These are phyloP conservation scores for Drosophila pseudoananassae DNA, from an alignment of 1,140 invertebrate genomes.

Conservation along the genomic window DNA sequence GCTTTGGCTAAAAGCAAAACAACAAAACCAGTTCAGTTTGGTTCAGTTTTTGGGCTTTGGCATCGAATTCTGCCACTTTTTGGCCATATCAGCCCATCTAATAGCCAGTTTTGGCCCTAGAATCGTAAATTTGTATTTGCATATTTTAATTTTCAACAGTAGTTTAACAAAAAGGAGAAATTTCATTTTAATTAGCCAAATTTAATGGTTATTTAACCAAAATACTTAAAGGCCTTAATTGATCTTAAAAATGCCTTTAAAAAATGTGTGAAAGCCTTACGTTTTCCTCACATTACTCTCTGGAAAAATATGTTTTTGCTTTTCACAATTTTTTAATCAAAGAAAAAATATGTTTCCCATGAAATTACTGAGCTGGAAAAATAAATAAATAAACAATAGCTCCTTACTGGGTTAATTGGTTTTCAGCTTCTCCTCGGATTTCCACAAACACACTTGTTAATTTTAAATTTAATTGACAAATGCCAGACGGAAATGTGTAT, in stretches of 20 bases:
- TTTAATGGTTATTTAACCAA: not conserved
- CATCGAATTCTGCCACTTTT: conserved; percentile 44
- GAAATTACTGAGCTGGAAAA: conserved; percentile 17
- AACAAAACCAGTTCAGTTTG: conserved; percentile 64
- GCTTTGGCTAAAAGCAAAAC: conserved; percentile 50
- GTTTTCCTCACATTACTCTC: not conserved
- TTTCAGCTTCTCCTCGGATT: conserved; percentile 30
- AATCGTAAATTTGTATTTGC: conserved; percentile 6
- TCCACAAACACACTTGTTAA: conserved; percentile 20
- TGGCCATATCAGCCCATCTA: conserved; percentile 41
- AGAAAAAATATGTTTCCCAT: conserved; percentile 20
- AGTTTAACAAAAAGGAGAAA: not conserved
- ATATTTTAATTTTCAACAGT: not conserved
- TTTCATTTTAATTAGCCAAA: not conserved
- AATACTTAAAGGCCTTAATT: not conserved
- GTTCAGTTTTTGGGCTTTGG: conserved; percentile 32
- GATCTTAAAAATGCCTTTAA: not conserved
- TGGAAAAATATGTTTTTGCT: not conserved
- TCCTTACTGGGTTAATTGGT: conserved; percentile 32
- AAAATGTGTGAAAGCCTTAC: not conserved
- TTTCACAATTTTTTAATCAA: not conserved
- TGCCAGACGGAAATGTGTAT: conserved; percentile 15
- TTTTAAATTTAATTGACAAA: conserved; percentile 2
- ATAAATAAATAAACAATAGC: conserved; percentile 23
- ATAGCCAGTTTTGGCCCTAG: conserved; percentile 14